Conservation (phyloP, 2,797 vertebrate species). For the Xerus rutilus region DNA sequence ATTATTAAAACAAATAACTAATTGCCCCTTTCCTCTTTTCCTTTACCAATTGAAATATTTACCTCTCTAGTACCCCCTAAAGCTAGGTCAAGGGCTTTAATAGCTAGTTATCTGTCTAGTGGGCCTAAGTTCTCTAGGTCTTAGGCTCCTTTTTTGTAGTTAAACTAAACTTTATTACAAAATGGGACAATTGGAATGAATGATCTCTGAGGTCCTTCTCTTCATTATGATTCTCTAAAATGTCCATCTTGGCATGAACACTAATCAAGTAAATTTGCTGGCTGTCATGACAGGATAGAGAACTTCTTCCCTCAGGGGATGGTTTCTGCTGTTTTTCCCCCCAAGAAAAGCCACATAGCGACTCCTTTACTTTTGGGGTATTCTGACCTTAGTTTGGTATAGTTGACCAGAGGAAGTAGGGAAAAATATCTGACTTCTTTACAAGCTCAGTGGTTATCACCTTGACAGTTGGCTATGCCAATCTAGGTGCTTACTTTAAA, state of each 20-base stretch:
- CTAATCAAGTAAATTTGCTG: not conserved
- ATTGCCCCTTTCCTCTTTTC: not conserved
- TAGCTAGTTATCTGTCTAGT: not conserved
- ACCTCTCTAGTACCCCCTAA: not conserved
- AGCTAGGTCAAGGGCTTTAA: not conserved
- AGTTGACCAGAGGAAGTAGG: not conserved
- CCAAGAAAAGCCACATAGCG: not conserved
- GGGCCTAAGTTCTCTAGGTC: not conserved
- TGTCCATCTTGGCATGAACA: not conserved
- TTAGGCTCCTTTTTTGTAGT: not conserved
- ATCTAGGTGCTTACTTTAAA: not conserved
- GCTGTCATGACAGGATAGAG: not conserved
- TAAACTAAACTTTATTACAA: not conserved
- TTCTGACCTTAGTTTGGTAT: not conserved
- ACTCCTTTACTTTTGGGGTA: not conserved
- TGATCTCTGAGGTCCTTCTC: not conserved
- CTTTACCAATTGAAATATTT: not conserved
- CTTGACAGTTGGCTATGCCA: not conserved
- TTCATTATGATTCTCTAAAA: not conserved
- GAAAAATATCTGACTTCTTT: not conserved
- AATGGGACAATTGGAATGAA: not conserved
- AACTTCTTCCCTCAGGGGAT: not conserved
- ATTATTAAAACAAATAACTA: slow-evolving; percentile 7
- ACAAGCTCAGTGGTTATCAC: not conserved
- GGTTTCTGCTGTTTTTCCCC: not conserved